Base-by-base conservation (phyloP, 2,797 vertebrate genomes). In the Propithecus perrieri region DNA sequence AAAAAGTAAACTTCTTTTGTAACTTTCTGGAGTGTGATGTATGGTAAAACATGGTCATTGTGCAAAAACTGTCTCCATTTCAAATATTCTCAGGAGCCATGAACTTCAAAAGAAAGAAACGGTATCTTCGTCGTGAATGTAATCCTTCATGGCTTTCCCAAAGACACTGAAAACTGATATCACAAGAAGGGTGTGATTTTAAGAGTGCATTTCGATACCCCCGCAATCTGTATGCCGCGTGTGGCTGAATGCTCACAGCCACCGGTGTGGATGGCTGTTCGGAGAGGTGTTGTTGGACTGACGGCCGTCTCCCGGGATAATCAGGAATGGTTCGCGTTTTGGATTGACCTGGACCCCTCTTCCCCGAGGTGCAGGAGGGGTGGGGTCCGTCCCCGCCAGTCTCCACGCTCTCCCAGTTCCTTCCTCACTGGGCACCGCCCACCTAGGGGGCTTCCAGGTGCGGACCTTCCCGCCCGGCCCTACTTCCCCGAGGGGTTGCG, bases 241-340 rank as follows among this genome's bases (percentile, higher is more conserved):
- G 92, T 8, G 79, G 17, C 5, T 22, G 41, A 4, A 14, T 1
- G 80, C 59, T 61, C n/a, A 18, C 79, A 26, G 85, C 55, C n/a
- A n/a, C 59, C 43, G 30, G 80, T 2, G 85, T 4, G 43, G n/a
- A 11, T 0, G 65, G 76, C 85, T 33, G 63, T 17, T 0, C 5
- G 10, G 20, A 59, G 41, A 30, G 55, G 76, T 17, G 63, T 1
- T 26, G 11, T 13, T 4, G 75, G 43, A 13, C 71, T 8, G 50
- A 30, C n/a, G 0, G 35, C 0, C 1, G 35, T 46, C 50, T 35
- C 84, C 33, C 0, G 15, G 59, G 35, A n/a, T 0, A 0, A 12
- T 38, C 50, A 30, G 48, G 46, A 11, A 14, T 0, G 35, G 48
- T 22, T 4, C 1, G 6, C 9, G 46, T 5, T 11, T 0, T 0